A percentile compares a stretch with the other conserved stretches of the same genome.
Conservation (phyloP, 2,888 invertebrate genomes). For the Diogma glabrata region DNA sequence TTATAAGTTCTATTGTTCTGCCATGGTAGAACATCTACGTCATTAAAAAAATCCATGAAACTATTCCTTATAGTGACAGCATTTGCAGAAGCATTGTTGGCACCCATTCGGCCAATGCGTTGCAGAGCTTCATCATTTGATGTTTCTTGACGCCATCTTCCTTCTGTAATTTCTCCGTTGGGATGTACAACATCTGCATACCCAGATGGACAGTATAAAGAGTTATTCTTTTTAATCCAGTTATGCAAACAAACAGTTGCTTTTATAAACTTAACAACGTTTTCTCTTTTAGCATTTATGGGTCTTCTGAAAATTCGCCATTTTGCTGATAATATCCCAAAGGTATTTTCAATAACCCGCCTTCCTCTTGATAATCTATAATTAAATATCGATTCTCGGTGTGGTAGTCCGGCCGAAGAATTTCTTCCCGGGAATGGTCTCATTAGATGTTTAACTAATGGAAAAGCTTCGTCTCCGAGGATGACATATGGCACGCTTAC, state of each 20-base stretch:
- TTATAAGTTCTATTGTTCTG: constrained; percentile 2
- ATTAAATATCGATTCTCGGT: constrained; percentile 10
- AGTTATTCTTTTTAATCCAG: neutral
- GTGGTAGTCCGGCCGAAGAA: constrained; percentile 1
- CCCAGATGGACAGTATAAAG: neutral
- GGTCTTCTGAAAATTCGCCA: neutral
- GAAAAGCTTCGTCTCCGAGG: constrained; percentile 15
- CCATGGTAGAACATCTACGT: constrained; percentile 1
- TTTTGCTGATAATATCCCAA: constrained; percentile 12
- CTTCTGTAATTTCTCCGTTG: neutral
- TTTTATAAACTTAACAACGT: neutral
- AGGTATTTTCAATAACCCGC: constrained; percentile 15
- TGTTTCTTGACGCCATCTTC: neutral
- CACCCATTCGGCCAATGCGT: constrained; percentile 3
- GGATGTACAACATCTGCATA: neutral
- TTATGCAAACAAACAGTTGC: constrained; percentile 2
- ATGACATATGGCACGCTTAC: constrained; percentile 13
- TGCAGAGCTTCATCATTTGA: neutral
- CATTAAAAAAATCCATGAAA: neutral
- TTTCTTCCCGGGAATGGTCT: constrained; percentile 11
- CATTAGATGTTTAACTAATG: constrained; percentile 12
- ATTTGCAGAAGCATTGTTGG: constrained; percentile 6
- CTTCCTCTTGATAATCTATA: constrained; percentile 12
- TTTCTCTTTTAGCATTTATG: constrained; percentile 3
- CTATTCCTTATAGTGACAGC: neutral